These are phyloP conservation scores for Nanger granti DNA, from an alignment of 2,113 vertebrate genomes.

Conservation along the genomic window DNA sequence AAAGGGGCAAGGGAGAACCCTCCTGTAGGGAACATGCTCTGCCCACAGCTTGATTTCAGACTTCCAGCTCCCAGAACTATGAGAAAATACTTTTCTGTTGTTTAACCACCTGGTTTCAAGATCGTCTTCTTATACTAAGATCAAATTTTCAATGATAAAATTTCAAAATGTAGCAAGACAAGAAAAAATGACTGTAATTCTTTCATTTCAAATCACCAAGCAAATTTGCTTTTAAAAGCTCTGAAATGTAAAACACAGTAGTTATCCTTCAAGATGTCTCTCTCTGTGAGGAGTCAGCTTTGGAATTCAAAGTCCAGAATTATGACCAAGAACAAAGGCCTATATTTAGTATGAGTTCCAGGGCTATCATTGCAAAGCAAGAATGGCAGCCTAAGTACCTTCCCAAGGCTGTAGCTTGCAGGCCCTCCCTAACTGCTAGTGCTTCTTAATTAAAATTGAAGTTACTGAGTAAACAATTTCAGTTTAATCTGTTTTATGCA, in stretches of 20 bases:
- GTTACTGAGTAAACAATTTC: conserved; percentile 39
- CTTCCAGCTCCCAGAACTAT: background rate
- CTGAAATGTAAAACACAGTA: background rate
- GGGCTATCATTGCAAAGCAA: background rate
- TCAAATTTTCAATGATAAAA: background rate
- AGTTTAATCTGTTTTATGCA: background rate
- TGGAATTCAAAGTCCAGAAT: background rate
- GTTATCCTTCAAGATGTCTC: background rate
- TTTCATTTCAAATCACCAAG: background rate
- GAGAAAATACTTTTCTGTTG: background rate
- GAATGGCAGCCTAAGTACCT: background rate
- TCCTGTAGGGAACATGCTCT: too few relatives aligned
- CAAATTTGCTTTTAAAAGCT: background rate
- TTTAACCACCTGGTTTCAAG: background rate
- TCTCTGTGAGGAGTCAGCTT: background rate
- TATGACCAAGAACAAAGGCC: background rate
- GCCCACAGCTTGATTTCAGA: background rate
- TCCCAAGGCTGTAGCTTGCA: background rate
- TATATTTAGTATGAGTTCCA: background rate
- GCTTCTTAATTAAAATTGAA: conserved; percentile 62
- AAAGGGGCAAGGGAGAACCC: background rate
- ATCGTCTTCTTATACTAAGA: background rate
- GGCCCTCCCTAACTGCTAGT: background rate
- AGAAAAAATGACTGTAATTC: background rate
- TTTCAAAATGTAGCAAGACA: background rate